Evolutionary conservation across 1,140 invertebrate genomes (phyloP), one percentile per base, ranked within the genome.

Genomic region (Drosophila repletoides): DNA sequence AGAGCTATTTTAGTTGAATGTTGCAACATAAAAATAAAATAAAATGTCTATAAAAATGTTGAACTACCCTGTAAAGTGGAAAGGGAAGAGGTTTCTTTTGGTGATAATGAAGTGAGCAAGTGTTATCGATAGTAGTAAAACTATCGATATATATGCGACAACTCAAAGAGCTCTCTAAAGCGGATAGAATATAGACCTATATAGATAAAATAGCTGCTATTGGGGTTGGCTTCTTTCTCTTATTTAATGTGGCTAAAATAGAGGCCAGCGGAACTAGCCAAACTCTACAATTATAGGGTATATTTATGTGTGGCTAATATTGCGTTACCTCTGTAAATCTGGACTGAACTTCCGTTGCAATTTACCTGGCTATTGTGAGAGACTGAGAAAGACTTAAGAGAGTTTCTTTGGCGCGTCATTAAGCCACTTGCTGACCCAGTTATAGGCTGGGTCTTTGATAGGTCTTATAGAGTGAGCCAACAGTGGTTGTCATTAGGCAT

Each of bases 381-480:
- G 58, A 5, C 21, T 4, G n/a, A 17, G 29, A 29, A n/a, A 48
- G 34, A 15, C 58, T 40, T 28, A 3, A n/a, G n/a, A 45, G 49
- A 53, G 64, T 69, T 52, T 72, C 58, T 55, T 63, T 45, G 56
- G 36, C 29, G 70, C 52, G 45, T 58, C 66, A 70, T 69, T 63
- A 63, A 68, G 65, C 48, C 71, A 71, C 61, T 65, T 74, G 72
- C 43, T 74, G 67, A 71, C 72, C 72, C 55, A 67, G 41, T 71
- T 74, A 41, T 48, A 4, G 21, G 15, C 40, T 28, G 49, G 26
- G 41, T 26, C 36, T 10, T 10, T 2, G 12, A 5, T 21, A 14
- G 7, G 5, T 2, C 2, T 10, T 3, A 41, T 36, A n/a, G 26
- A 22, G 36, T 41, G 10, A 10, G 21, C 45, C 55, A 67, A 67